Evolutionary conservation across 1,140 invertebrate species (phyloP).

Genomic region (Meloidogyne chitwoodi): DNA sequence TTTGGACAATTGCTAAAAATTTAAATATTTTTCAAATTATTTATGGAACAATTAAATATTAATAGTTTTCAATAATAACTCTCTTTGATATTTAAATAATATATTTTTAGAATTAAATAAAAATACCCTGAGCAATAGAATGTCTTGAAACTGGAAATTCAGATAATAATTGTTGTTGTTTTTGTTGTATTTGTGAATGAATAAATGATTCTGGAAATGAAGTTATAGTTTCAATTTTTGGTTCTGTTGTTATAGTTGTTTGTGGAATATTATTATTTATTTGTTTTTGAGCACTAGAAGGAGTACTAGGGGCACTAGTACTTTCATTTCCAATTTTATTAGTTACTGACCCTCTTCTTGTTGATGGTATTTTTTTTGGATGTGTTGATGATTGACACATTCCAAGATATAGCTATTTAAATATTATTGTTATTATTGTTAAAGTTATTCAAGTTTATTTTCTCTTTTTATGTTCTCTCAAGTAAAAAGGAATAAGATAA

Average conservation of each 20-base stretch:
- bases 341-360: conserved; percentile 6
- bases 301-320: background rate
- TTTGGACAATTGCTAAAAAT: conserved; percentile 3
- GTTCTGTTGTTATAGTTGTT: background rate
- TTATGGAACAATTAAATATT: too few species aligned
- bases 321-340: background rate
- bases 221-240: background rate
- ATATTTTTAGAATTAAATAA: background rate
- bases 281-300: background rate
- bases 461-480: too few species aligned
- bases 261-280: background rate
- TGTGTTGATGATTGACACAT: conserved; percentile 9
- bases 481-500: background rate
- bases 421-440: too few species aligned
- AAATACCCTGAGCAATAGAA: background rate
- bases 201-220: background rate
- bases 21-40: too few species aligned
- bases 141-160: background rate
- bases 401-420: conserved; percentile 18
- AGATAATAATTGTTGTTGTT: background rate
- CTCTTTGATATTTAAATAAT: too few species aligned
- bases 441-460: too few species aligned
- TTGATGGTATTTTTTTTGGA: background rate
- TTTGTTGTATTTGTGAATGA: background rate
- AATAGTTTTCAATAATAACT: too few species aligned